Percentiles rank a stretch among this genome's conserved stretches.
phyloP scores from a whole-genome alignment of 2,113 vertebrate genomes.

The Aplodontia rufa region DNA sequence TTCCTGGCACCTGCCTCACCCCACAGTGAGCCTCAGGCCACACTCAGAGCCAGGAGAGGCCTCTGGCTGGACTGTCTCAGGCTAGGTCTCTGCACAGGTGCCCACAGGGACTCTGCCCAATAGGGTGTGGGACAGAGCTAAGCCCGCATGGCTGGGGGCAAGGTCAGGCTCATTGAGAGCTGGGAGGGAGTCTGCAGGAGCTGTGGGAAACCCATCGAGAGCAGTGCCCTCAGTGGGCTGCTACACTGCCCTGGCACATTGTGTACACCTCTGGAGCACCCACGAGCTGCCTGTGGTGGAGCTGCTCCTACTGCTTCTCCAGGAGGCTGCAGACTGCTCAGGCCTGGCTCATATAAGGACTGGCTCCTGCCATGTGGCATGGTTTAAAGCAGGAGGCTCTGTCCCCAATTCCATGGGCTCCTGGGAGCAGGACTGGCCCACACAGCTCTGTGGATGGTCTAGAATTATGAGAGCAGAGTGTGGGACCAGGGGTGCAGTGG shows the following conservation, averaged over 20 bases:
- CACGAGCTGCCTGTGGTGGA: no score
- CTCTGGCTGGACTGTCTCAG: no score
- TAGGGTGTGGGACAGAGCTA: no score
- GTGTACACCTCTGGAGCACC: neutral
- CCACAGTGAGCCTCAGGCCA: accelerated
- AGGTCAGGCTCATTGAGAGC: neutral
- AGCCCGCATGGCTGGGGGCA: neutral
- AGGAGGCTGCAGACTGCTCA: accelerated
- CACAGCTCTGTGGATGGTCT: accelerated
- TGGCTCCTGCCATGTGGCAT: accelerated
- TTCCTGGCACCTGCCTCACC: neutral
- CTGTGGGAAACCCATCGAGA: neutral
- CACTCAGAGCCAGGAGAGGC: neutral
- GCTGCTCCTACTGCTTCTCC: no score
- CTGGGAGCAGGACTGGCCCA: neutral
- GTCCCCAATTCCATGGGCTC: neutral
- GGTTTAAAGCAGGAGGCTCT: neutral
- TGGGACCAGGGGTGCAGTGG: neutral
- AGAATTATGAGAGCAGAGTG: neutral
- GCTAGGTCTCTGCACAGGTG: no score
- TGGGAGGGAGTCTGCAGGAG: neutral
- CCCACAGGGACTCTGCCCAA: no score
- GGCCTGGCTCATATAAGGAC: no score
- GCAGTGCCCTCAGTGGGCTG: no score
- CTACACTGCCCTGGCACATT: neutral